These are phyloP conservation scores for Coregonus ussuriensis DNA, from an alignment of 2,797 vertebrate species.

Conservation along the genomic window DNA sequence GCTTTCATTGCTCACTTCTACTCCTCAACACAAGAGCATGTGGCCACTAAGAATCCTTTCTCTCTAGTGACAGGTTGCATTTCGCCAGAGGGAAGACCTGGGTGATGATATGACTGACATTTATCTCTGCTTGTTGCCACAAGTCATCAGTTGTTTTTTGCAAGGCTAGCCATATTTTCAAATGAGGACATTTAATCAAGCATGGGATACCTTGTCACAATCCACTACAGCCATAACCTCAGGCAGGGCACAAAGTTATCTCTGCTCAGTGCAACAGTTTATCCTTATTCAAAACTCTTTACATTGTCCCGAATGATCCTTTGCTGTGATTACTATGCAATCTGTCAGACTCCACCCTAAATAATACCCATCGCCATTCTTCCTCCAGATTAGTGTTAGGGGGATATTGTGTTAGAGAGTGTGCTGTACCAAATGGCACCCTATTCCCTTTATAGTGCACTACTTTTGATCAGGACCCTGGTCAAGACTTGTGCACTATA, in stretches of 20 bases:
- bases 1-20: slow-evolving; percentile 37
- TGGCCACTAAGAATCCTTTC: slow-evolving; percentile 68
- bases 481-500: neutral
- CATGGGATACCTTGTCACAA: neutral
- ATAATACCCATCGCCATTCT: slow-evolving; percentile 62
- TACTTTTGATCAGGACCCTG: too few species aligned
- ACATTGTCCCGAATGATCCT: slow-evolving; percentile 45
- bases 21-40: slow-evolving; percentile 60
- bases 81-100: slow-evolving; percentile 23
- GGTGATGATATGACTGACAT: slow-evolving; percentile 45
- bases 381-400: slow-evolving; percentile 55
- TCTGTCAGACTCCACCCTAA: slow-evolving; percentile 49
- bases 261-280: slow-evolving; percentile 45
- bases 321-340: slow-evolving; percentile 62
- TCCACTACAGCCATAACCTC: neutral
- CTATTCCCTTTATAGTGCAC: neutral
- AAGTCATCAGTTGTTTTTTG: slow-evolving; percentile 38
- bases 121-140: slow-evolving; percentile 36
- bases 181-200: slow-evolving; percentile 50
- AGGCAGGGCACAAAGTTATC: slow-evolving; percentile 26
- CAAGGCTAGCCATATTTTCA: neutral
- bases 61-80: slow-evolving; percentile 46
- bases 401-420: slow-evolving; percentile 54
- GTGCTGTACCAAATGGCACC: neutral
- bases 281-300: slow-evolving; percentile 52